Evolutionary conservation across 2,113 vertebrate species (phyloP), one percentile per base, ranked within the genome.

Genomic region (Neolamprologus sp.): DNA sequence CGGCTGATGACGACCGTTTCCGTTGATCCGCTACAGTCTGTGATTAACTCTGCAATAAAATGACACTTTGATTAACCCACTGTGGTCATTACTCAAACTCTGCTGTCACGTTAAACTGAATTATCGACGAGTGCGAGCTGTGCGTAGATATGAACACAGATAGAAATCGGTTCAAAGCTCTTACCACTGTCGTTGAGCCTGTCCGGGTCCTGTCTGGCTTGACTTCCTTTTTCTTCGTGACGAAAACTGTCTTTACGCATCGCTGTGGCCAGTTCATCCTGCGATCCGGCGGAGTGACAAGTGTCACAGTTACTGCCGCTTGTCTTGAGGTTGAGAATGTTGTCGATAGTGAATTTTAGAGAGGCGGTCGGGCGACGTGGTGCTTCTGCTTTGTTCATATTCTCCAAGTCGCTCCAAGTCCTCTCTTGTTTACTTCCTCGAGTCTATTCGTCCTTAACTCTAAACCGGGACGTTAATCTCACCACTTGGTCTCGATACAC

Each of bases 271-370:
- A 87, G 55, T 26, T 79, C 94, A 93, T 94, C 87, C 78, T 89
- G 92, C 82, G 55, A 12, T 55, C 91, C 84, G 21, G 35, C 8
- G 51, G 94, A 85, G 28, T 89, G 95, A 91, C 93, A 93, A 33
- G 92, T 93, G 92, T 94, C 95, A 86, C 86, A 49, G 51, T 87
- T 92, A 55, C 93, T 95, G 82, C 92, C 93, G 88, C 88, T 95
- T 11, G 95, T 94, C 81, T 96, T 97, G 11, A 96, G 93, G 88
- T 97, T 97, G 45, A 97, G 95, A 14, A 97, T 97, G 84, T 95
- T 96, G 88, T 97, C 97, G 90, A 97, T 97, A 3, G 97, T 97
- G 84, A 97, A 97, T 87, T 96, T 97, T 26, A 97, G 92, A 85
- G 96, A 95, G 86, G 95, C 95, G 31, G 94, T 87, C 87, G 96